These are phyloP conservation scores for Schizotus pectinicornis DNA, from an alignment of 2,888 invertebrate species.

Conservation along the genomic window DNA sequence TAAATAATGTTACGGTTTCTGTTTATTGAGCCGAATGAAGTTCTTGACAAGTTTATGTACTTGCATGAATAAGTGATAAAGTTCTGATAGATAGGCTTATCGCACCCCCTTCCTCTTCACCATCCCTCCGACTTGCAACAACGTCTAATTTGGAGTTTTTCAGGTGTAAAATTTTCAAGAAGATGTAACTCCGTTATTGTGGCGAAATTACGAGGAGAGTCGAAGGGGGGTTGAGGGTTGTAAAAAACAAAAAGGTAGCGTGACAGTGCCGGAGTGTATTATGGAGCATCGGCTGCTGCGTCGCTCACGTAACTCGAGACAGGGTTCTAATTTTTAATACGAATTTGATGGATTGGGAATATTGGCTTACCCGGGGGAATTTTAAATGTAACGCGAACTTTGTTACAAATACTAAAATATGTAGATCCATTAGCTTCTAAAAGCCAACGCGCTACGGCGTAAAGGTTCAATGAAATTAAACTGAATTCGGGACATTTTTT, in stretches of 20 bases:
- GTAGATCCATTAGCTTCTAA: constrained; percentile 48
- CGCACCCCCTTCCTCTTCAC: constrained; percentile 18
- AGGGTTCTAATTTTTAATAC: constrained; percentile 33
- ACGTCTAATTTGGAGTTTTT: constrained; percentile 28
- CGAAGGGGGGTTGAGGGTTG: constrained; percentile 10
- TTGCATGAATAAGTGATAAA: constrained; percentile 31
- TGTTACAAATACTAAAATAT: constrained; percentile 48
- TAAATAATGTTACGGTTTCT: constrained; percentile 32
- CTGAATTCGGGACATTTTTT: constrained; percentile 5
- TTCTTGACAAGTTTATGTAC: constrained; percentile 34
- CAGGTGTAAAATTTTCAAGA: constrained; percentile 60
- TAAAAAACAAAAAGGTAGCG: not conserved
- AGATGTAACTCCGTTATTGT: constrained; percentile 23
- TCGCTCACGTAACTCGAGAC: too few relatives aligned
- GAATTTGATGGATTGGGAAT: constrained; percentile 49
- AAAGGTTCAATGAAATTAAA: constrained; percentile 14
- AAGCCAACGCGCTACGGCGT: constrained; percentile 30
- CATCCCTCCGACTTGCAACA: constrained; percentile 22
- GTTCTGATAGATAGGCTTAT: constrained; percentile 30
- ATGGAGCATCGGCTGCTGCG: not conserved
- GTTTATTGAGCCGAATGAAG: constrained; percentile 33
- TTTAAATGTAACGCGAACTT: constrained; percentile 42
- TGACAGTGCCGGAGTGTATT: constrained; percentile 4
- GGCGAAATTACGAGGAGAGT: constrained; percentile 19
- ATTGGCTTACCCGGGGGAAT: constrained; percentile 44